Percentiles rank a stretch among this genome's conserved stretches.
Conservation (phyloP, 92 coral and sea anemone species). For the Porites evermanni region DNA sequence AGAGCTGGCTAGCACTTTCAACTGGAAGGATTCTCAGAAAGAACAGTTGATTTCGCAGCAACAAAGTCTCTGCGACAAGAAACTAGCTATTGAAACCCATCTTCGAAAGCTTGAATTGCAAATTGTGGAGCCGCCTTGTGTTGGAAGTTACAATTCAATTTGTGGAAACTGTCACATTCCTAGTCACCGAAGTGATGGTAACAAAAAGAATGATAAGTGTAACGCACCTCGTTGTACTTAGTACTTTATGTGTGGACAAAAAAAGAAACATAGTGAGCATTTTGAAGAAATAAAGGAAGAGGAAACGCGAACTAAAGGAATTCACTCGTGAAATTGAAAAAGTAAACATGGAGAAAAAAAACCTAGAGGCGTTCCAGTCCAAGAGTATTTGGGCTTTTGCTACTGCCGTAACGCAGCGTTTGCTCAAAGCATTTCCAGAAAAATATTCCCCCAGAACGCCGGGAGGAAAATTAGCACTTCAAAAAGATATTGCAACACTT, state of each 20-base stretch:
- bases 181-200: conserved; percentile 2
- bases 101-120: no score
- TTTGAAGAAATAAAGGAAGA: conserved; percentile 40
- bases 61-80: no score
- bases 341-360: conserved; percentile 45
- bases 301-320: conserved; percentile 34
- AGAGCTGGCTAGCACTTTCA: no score
- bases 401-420: conserved; percentile 37
- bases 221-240: background rate
- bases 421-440: conserved; percentile 41
- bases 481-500: conserved; percentile 45
- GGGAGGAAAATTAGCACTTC: conserved; percentile 15
- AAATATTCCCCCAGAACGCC: background rate
- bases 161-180: no score
- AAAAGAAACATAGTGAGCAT: conserved; percentile 47
- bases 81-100: no score
- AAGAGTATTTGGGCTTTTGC: conserved; percentile 55
- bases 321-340: conserved; percentile 35
- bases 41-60: no score
- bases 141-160: no score
- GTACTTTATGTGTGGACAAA: conserved; percentile 11
- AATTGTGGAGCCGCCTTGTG: no score
- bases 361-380: conserved; percentile 45
- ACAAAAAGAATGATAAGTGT: background rate
- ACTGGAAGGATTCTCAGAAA: no score